phyloP scores from a whole-genome alignment of 2,888 invertebrate genomes.

The Omphaloscelis lunosa region DNA sequence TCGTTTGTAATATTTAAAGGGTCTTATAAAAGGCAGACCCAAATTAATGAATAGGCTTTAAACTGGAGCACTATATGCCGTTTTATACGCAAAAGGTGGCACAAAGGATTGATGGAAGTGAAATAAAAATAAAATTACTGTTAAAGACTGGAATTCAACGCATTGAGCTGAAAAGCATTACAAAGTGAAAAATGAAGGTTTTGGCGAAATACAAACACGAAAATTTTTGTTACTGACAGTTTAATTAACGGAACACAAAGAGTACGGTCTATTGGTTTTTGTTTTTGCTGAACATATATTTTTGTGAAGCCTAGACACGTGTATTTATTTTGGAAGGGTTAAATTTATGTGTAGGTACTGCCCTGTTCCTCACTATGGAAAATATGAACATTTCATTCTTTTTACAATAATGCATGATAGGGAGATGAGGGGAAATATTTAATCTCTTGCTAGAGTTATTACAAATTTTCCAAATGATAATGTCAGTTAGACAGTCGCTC shows the following conservation, averaged over 20 bases:
- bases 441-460: neutral
- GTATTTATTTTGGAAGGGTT: neutral
- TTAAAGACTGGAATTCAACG: slow-evolving; percentile 17
- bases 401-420: neutral
- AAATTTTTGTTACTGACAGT: slow-evolving; percentile 51
- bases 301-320: neutral
- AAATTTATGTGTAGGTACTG: slow-evolving; percentile 2
- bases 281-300: slow-evolving; percentile 15
- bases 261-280: slow-evolving; percentile 34
- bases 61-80: slow-evolving; percentile 34
- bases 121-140: slow-evolving; percentile 26
- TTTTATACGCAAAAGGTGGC: slow-evolving; percentile 14
- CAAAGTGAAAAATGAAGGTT: slow-evolving; percentile 40
- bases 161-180: slow-evolving; percentile 17
- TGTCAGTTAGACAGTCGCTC: neutral
- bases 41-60: slow-evolving; percentile 55
- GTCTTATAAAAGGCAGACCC: slow-evolving; percentile 35
- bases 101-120: slow-evolving; percentile 6
- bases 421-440: too few relatives aligned
- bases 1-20: slow-evolving; percentile 52
- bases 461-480: neutral
- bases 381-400: neutral
- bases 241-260: slow-evolving; percentile 50
- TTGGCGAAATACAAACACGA: slow-evolving; percentile 21
- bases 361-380: neutral